Conservation (phyloP, 2,797 vertebrate genomes). For the Rhincodon typus region DNA sequence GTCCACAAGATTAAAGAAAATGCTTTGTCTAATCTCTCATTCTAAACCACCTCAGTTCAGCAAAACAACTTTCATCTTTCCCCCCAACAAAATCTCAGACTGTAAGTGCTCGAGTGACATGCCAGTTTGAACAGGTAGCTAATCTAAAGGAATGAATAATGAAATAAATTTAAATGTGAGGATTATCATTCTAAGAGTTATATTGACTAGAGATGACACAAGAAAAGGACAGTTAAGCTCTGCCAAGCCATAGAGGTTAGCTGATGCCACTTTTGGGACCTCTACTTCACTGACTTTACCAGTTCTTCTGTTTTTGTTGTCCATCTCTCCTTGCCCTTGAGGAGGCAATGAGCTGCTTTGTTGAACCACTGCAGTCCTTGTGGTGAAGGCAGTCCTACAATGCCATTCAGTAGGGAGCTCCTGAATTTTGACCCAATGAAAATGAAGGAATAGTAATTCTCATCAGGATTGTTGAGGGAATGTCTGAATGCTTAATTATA, state of each 20-base stretch:
- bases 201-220: not conserved
- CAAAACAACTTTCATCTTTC: not conserved
- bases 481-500: too few relatives aligned
- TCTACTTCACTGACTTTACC: not conserved
- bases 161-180: not conserved
- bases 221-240: not conserved
- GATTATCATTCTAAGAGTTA: not conserved
- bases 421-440: not conserved
- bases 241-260: not conserved
- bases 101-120: not conserved
- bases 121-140: not conserved
- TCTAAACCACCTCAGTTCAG: not conserved
- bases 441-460: not conserved
- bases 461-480: not conserved
- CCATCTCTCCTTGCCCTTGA: too few relatives aligned
- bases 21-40: not conserved
- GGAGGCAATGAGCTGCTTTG: too few relatives aligned
- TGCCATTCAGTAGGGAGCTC: not conserved
- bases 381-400: not conserved
- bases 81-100: not conserved
- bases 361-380: too few relatives aligned
- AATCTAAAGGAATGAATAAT: not conserved
- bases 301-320: not conserved
- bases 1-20: slow-evolving; percentile 5
- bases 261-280: not conserved